These are phyloP conservation scores for Hydropsyche tenuis DNA, from an alignment of 1,140 invertebrate species.

Conservation along the genomic window DNA sequence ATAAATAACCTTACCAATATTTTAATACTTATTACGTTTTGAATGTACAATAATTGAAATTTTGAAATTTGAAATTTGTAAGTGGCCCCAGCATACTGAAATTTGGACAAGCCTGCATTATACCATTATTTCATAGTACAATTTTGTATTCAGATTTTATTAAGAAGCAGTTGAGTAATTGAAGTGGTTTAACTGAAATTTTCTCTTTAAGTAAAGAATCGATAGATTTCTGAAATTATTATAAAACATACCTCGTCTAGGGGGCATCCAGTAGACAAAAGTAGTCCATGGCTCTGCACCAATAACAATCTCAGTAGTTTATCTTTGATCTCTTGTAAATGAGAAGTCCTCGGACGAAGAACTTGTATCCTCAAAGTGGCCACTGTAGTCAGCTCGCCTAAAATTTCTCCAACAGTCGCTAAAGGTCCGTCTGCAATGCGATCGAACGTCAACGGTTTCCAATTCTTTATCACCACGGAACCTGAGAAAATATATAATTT, in stretches of 20 bases:
- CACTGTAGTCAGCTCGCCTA: constrained; percentile 89
- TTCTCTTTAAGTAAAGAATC: too few species aligned
- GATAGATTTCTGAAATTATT: not conserved
- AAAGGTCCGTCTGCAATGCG: constrained; percentile 85
- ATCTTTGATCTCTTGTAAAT: constrained; percentile 88
- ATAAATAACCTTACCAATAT: too few species aligned
- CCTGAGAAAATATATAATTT: constrained; percentile 61
- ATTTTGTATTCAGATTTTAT: too few species aligned
- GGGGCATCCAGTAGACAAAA: constrained; percentile 88
- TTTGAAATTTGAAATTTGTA: too few species aligned
- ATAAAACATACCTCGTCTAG: constrained; percentile 82
- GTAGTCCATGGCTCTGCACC: constrained; percentile 83
- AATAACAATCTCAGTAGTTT: constrained; percentile 88
- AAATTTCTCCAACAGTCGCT: constrained; percentile 88
- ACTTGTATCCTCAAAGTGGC: constrained; percentile 90
- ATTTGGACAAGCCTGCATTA: too few species aligned
- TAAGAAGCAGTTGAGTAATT: too few species aligned
- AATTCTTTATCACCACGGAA: constrained; percentile 90
- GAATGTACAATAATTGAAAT: too few species aligned
- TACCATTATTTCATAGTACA: too few species aligned
- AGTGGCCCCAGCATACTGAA: too few species aligned
- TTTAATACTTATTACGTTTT: too few species aligned
- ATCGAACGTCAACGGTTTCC: constrained; percentile 90
- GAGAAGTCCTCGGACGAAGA: constrained; percentile 77
- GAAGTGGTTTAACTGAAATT: too few species aligned